Evolutionary conservation across 2,888 invertebrate genomes (phyloP), one percentile per base, ranked within the genome.

Genomic region (Balanococcus diminutus): DNA sequence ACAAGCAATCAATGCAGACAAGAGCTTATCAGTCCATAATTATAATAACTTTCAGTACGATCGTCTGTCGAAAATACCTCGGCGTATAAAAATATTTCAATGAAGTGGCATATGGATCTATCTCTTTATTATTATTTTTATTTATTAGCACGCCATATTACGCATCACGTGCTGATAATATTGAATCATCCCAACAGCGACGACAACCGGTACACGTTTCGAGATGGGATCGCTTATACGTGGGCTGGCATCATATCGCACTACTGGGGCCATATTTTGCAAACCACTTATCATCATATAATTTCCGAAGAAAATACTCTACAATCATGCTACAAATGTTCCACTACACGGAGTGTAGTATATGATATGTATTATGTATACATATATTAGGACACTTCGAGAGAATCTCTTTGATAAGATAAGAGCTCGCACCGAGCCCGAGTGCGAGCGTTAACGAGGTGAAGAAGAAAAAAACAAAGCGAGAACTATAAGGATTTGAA

Each of bases 371-470:
- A n/a, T n/a, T 42, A 42, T 16, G 46, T 46, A 46, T 46, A 46
- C 46, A 36, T 36, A 16, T 42, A 56, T 56, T 56, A 56, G 56
- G 56, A 56, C 56, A 56, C 56, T 56, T 56, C 19, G 56, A 56
- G 56, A 56, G 56, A 56, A 56, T 56, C 56, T 56, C 56, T 56
- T 56, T 56, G 56, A 56, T 56, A 56, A 56, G 56, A 56, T 56
- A 56, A 56, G 56, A 56, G 22, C 42, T 42, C 42, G 22, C 56
- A 14, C 46, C 14, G n/a, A n/a, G n/a, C n/a, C n/a, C n/a, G n/a
- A n/a, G n/a, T n/a, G 14, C 56, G 56, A 56, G 56, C 22, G 56
- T 56, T 56, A 56, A 56, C 56, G 56, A 56, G 56, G 56, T 56
- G 56, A 56, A 56, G 22, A 56, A 56, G 56, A 56, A 22, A 56